Evolutionary conservation across 1,140 invertebrate species (phyloP).

Genomic region (Akabosia matsudoensis): DNA sequence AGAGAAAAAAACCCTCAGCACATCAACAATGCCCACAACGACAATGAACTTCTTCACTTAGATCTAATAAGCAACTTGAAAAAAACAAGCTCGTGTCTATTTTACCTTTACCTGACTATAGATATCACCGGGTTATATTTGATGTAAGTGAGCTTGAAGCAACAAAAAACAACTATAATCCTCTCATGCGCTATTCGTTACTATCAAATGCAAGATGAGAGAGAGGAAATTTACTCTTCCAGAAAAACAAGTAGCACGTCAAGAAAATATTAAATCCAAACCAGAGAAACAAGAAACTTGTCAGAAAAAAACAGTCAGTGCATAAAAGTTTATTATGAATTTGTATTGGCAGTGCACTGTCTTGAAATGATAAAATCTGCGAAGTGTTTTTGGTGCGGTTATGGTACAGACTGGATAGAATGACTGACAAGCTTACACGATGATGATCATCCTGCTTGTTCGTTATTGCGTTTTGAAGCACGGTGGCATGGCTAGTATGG

Average conservation of each 20-base stretch:
- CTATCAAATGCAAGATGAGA: not conserved
- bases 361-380: not conserved
- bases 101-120: too few species aligned
- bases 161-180: not conserved
- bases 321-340: too few species aligned
- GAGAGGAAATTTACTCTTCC: conserved; percentile 1
- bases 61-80: not conserved
- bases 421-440: not conserved
- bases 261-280: not conserved
- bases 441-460: not conserved
- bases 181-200: not conserved
- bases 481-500: not conserved
- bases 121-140: too few species aligned
- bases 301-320: not conserved
- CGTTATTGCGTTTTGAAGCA: not conserved
- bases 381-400: not conserved
- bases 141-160: not conserved
- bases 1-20: not conserved
- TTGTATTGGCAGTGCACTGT: not conserved
- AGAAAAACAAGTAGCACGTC: not conserved
- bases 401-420: not conserved
- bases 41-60: not conserved
- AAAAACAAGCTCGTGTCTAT: not conserved
- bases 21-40: not conserved
- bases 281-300: not conserved